These are phyloP conservation scores for Pogonocherus hispidulus DNA, from an alignment of 2,888 invertebrate species.

Conservation along the genomic window DNA sequence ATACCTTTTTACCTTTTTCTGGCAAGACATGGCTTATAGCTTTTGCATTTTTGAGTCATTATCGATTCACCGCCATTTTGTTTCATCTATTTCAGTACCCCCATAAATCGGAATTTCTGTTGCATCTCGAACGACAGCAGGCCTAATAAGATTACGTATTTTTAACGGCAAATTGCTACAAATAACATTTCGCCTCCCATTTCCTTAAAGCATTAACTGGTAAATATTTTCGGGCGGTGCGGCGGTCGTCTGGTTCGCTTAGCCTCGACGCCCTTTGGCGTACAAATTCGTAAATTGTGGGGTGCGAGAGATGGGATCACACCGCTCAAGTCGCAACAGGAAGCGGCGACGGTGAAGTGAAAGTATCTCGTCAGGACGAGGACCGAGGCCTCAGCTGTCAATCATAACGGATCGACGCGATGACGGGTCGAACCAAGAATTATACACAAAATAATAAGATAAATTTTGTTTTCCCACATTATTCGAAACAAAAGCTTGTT, in stretches of 20 bases:
- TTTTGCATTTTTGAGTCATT: background rate
- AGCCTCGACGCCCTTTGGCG: constrained; percentile 53
- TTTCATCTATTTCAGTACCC: background rate
- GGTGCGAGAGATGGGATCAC: constrained; percentile 43
- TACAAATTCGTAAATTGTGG: constrained; percentile 41
- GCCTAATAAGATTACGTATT: constrained; percentile 12
- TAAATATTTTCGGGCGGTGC: constrained; percentile 55
- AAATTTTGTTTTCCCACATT: no score
- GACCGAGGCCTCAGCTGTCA: constrained; percentile 41
- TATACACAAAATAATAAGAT: no score
- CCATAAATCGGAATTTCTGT: constrained; percentile 1
- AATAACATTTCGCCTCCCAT: constrained; percentile 58
- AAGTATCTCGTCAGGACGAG: constrained; percentile 32
- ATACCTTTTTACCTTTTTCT: no score
- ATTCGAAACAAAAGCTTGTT: no score
- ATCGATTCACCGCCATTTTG: background rate
- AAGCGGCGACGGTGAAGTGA: constrained; percentile 36
- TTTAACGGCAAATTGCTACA: constrained; percentile 57
- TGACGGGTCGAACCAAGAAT: no score
- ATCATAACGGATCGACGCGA: constrained; percentile 41
- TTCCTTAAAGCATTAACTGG: constrained; percentile 55
- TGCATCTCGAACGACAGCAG: background rate
- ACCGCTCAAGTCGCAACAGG: constrained; percentile 43
- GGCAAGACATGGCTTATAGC: no score
- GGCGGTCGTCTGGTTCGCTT: constrained; percentile 51